Conservation (phyloP, 1,140 invertebrate species). For the Xylocopa sonorina region DNA sequence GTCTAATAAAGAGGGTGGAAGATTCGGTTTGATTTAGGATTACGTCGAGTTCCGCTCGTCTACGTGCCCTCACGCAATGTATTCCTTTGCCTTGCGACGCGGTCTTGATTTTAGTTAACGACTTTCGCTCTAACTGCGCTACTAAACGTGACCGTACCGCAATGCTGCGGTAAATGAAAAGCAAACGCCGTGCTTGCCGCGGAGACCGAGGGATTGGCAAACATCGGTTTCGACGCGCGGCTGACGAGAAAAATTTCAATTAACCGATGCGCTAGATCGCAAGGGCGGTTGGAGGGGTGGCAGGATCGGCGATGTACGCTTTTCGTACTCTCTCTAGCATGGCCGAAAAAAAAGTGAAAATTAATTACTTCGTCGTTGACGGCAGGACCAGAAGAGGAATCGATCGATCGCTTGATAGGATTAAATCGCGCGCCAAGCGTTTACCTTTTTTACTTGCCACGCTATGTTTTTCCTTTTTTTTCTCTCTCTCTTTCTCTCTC, state of each 20-base stretch:
- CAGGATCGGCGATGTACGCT: conserved; percentile 50
- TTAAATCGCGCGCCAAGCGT: conserved; percentile 50
- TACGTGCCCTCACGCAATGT: background rate
- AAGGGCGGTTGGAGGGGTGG: background rate
- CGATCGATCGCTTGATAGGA: conserved; percentile 59
- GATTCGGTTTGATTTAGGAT: conserved; percentile 4
- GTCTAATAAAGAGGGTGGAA: background rate
- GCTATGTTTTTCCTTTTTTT: background rate
- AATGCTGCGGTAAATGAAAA: conserved; percentile 73
- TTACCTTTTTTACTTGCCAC: conserved; percentile 8
- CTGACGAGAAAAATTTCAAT: conserved; percentile 75
- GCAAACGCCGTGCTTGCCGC: conserved; percentile 68
- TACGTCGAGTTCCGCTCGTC: background rate
- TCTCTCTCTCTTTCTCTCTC: too few species aligned
- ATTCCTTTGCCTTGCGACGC: background rate
- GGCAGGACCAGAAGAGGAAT: conserved; percentile 46
- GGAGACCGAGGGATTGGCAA: conserved; percentile 68
- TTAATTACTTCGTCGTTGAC: conserved; percentile 68
- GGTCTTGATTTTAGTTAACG: conserved; percentile 41
- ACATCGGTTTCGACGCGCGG: conserved; percentile 66
- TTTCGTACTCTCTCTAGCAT: conserved; percentile 42
- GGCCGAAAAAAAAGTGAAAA: conserved; percentile 52
- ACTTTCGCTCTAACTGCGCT: conserved; percentile 41
- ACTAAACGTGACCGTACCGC: conserved; percentile 54
- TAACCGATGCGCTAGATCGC: conserved; percentile 66